A percentile compares a stretch with the other conserved stretches of the same genome.
Conservation (phyloP, 2,113 vertebrate species). For the Furnarius figulus region DNA sequence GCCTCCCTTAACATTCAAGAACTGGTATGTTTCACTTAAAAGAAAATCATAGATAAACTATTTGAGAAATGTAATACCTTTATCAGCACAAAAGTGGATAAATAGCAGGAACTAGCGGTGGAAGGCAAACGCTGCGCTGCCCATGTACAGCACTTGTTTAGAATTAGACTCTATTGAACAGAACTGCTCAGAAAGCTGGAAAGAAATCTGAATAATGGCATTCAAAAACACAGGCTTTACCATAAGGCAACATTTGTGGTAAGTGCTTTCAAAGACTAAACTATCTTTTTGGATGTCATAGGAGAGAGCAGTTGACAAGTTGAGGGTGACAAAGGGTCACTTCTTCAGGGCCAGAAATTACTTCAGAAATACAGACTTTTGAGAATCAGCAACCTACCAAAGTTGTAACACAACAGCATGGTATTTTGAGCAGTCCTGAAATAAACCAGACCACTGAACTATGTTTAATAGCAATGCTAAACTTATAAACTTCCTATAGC, state of each 20-base stretch:
- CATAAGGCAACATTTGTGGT: neutral
- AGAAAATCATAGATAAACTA: neutral
- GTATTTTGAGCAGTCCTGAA: neutral
- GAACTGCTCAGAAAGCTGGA: neutral
- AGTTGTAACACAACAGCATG: neutral
- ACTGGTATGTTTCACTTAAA: neutral
- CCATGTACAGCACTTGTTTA: neutral
- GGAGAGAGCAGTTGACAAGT: neutral
- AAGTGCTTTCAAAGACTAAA: neutral
- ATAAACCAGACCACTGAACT: neutral
- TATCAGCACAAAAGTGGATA: neutral
- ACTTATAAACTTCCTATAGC: neutral
- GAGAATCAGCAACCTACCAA: neutral
- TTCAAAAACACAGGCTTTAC: neutral
- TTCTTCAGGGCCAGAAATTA: neutral
- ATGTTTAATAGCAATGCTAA: neutral
- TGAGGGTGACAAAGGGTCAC: neutral
- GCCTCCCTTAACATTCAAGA: neutral
- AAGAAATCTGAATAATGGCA: neutral
- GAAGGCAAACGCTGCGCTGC: neutral
- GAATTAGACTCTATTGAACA: neutral
- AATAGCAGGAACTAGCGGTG: neutral
- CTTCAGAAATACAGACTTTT: neutral
- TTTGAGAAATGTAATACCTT: neutral
- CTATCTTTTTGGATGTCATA: neutral